Base-by-base conservation (phyloP, 2,113 vertebrate genomes). In the Eubucco bourcierii region DNA sequence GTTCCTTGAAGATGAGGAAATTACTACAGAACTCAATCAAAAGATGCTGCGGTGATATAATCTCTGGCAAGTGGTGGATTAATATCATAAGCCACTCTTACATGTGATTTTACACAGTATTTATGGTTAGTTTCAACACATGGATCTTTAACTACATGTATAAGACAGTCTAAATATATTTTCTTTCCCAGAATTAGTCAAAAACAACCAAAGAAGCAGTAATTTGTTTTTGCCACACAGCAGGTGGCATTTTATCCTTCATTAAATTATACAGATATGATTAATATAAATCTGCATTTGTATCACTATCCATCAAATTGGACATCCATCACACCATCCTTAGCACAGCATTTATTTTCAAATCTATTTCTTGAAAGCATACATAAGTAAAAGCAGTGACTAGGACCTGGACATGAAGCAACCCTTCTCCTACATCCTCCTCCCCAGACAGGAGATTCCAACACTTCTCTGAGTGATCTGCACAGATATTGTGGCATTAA, bases 231-330 rank as follows among this genome's bases (percentile, higher is more conserved):
- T 17, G 87, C 65, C 79, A 91, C 92, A 80, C 81, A 85, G 92
- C 87, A 95, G 94, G 93, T 93, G 90, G 90, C 87, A 92, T 95
- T 90, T 74, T 87, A 92, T 87, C 79, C 89, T 87, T 88, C 95
- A 92, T 92, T 94, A 93, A 94, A 90, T 94, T 58, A 85, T 60
- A 83, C 28, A 53, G 67, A 87, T 73, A 96, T 84, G 79, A 90
- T 59, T 94, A 93, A 93, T 92, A 90, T 87, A 89, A 90, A 93
- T 90, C 75, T 89, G 18, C 78, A 80, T 90, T 95, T 93, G 65
- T 67, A 89, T 83, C 64, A 77, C 33, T 71, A 67, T 60, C 72
- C 77, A 90, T 95, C 88, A 91, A 84, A 93, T 77, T 81, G 63
- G 33, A 19, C 75, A 94, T 90, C 82, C 83, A 93, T 90, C 88